Conservation (phyloP, 2,888 invertebrate species). For the Aspidiotus rigidus region DNA sequence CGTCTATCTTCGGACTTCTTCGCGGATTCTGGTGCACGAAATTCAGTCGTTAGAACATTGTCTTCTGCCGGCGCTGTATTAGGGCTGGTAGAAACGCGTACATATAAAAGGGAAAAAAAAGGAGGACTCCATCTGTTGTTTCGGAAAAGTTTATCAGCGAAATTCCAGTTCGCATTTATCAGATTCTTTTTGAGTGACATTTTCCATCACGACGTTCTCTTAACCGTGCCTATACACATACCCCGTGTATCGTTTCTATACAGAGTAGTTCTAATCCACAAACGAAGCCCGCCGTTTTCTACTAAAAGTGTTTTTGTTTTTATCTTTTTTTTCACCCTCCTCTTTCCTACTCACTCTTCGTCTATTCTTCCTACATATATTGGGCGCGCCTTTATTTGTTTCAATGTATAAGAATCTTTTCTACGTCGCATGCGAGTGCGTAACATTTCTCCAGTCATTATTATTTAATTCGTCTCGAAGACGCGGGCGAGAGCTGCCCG, state of each 20-base stretch:
- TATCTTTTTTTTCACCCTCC: not conserved
- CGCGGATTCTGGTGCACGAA: not conserved
- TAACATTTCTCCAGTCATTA: not conserved
- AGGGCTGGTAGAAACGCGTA: no score
- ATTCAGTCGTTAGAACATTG: not conserved
- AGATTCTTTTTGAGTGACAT: constrained; percentile 32
- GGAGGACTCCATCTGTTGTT: constrained; percentile 27
- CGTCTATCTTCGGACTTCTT: no score
- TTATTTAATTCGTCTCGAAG: no score
- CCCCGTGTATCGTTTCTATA: constrained; percentile 11
- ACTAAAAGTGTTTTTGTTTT: constrained; percentile 3
- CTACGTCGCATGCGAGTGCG: not conserved
- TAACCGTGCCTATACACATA: not conserved
- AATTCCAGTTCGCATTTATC: constrained; percentile 28
- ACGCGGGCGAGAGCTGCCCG: no score
- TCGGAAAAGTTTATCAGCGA: constrained; percentile 28
- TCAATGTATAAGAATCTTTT: not conserved
- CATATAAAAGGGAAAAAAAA: not conserved
- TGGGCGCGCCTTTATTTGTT: not conserved
- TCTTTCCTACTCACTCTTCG: not conserved
- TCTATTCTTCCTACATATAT: not conserved
- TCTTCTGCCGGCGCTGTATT: not conserved
- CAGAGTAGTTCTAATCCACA: constrained; percentile 17
- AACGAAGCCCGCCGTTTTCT: constrained; percentile 21
- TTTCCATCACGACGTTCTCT: constrained; percentile 19